phyloP scores from a whole-genome alignment of 1,140 invertebrate genomes.

The Drosophila quadrilineata region DNA sequence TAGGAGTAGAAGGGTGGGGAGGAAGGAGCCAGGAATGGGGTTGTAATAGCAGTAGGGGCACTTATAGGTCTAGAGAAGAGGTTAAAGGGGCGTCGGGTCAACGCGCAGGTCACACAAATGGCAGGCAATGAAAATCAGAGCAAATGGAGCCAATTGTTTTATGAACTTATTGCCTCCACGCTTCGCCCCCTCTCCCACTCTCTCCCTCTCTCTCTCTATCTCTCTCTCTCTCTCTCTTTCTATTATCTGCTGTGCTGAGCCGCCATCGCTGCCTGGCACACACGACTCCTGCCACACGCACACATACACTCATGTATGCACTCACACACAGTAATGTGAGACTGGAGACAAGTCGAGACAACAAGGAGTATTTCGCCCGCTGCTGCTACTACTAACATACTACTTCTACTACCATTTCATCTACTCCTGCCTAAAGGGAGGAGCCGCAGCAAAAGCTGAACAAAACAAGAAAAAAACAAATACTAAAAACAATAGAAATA shows the following conservation, averaged over 20 bases:
- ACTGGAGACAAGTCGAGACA: slow-evolving; percentile 1
- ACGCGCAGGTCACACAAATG: slow-evolving; percentile 72
- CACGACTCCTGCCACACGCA: no score
- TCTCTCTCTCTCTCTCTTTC: not conserved
- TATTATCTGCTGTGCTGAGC: slow-evolving; percentile 3
- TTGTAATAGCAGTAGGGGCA: not conserved
- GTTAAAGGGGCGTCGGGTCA: slow-evolving; percentile 1
- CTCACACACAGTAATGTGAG: no score
- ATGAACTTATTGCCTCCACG: slow-evolving; percentile 63
- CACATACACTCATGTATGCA: no score
- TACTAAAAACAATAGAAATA: no score
- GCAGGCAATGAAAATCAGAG: slow-evolving; percentile 78
- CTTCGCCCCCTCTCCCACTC: not conserved
- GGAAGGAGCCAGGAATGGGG: not conserved
- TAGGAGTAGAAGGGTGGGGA: not conserved
- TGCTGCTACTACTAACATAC: no score
- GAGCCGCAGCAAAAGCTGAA: no score
- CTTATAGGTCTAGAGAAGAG: no score
- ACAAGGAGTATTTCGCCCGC: no score
- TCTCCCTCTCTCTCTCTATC: slow-evolving; percentile 3
- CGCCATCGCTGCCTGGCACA: no score
- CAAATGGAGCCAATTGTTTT: slow-evolving; percentile 80
- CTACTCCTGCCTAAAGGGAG: no score
- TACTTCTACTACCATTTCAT: no score
- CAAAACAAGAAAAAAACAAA: no score